These are phyloP conservation scores for Arvicanthis niloticus DNA, from an alignment of 2,113 vertebrate species.

Conservation along the genomic window DNA sequence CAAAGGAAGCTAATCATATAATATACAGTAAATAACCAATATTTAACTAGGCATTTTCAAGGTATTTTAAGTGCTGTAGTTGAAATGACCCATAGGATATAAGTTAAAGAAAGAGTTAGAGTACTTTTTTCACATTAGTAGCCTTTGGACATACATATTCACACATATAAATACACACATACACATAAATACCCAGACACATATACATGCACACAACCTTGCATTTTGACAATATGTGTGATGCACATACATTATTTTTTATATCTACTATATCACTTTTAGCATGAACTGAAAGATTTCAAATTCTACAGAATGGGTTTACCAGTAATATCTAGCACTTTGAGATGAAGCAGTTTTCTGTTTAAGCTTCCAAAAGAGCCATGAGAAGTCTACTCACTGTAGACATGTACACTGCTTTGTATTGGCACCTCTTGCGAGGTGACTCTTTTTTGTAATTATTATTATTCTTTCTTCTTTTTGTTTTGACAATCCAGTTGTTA, in stretches of 20 bases:
- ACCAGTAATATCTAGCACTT: not conserved
- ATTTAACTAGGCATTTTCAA: not conserved
- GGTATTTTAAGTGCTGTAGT: not conserved
- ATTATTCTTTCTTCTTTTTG: too few relatives aligned
- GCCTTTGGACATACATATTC: not conserved
- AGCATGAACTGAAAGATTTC: not conserved
- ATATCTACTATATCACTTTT: not conserved
- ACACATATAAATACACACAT: not conserved
- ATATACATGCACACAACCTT: not conserved
- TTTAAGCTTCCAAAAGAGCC: slow-evolving; percentile 1
- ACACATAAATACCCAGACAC: not conserved
- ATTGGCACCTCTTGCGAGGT: not conserved
- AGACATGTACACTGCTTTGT: not conserved
- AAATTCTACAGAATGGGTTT: not conserved
- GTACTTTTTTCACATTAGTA: not conserved
- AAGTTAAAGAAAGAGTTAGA: not conserved
- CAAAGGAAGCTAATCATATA: not conserved
- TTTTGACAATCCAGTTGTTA: too few relatives aligned
- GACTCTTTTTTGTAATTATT: not conserved
- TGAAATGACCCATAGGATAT: not conserved
- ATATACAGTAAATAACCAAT: not conserved
- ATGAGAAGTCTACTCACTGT: not conserved
- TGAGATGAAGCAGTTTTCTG: not conserved
- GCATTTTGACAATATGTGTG: not conserved
- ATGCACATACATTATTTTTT: not conserved